These are phyloP conservation scores for Apodemia zela DNA, from an alignment of 2,888 invertebrate species.

Conservation along the genomic window DNA sequence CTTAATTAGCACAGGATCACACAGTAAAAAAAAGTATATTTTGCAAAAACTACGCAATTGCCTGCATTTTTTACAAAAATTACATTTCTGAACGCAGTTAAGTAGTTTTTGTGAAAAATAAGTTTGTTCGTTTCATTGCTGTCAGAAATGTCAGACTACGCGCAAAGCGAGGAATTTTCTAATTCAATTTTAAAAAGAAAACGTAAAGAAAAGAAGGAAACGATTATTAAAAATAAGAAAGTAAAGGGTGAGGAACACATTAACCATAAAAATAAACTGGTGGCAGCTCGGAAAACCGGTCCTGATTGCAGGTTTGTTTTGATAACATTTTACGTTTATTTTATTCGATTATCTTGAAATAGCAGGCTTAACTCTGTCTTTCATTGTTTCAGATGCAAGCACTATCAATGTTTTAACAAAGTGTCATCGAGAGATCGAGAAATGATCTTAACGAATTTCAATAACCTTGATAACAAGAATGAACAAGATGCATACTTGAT, in stretches of 20 bases:
- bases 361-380: not conserved
- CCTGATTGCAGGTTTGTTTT: not conserved
- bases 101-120: slow-evolving; percentile 3
- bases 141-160: too few relatives aligned
- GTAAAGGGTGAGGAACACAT: not conserved
- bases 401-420: not conserved
- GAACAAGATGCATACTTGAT: slow-evolving; percentile 17
- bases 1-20: slow-evolving; percentile 5
- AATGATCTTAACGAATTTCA: not conserved
- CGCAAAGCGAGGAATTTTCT: too few relatives aligned
- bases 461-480: slow-evolving; percentile 13
- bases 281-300: not conserved
- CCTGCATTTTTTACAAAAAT: not conserved
- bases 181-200: too few relatives aligned
- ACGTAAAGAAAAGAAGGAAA: not conserved
- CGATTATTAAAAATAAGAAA: not conserved
- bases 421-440: slow-evolving; percentile 1
- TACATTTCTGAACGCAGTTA: not conserved
- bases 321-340: not conserved
- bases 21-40: not conserved
- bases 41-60: slow-evolving; percentile 1
- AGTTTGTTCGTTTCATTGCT: not conserved
- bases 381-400: not conserved
- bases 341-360: not conserved
- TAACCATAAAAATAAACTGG: not conserved